phyloP scores from a whole-genome alignment of 2,113 vertebrate genomes.

The Plectropomus leopardus region DNA sequence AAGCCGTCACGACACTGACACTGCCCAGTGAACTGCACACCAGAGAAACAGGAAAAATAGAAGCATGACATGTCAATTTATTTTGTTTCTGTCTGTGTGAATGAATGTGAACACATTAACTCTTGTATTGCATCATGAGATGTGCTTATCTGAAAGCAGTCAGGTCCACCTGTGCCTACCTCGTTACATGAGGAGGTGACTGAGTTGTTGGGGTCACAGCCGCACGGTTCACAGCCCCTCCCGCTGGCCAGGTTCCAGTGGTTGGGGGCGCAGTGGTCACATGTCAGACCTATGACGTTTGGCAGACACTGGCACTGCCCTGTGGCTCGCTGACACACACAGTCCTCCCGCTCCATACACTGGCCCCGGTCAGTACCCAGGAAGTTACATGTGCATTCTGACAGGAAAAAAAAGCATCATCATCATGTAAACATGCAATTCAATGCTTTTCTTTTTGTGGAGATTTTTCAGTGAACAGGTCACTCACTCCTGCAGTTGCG shows the following conservation, averaged over 20 bases:
- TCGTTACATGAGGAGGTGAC: conserved; percentile 91
- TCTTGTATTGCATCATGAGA: neutral
- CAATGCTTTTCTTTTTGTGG: neutral
- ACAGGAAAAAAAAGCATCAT: neutral
- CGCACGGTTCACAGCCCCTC: conserved; percentile 90
- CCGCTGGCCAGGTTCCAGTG: conserved; percentile 94
- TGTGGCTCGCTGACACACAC: conserved; percentile 88
- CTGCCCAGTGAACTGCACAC: conserved; percentile 91
- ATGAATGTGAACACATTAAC: neutral
- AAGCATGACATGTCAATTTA: neutral
- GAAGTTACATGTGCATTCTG: conserved; percentile 94
- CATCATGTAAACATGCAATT: neutral
- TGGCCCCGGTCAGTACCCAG: conserved; percentile 90
- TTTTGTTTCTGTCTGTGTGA: neutral
- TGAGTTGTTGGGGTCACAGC: conserved; percentile 90
- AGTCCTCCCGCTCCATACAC: conserved; percentile 88
- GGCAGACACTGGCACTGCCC: conserved; percentile 95
- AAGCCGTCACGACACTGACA: conserved; percentile 95
- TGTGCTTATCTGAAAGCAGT: neutral
- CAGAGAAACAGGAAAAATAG: conserved; percentile 1
- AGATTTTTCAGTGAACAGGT: fast-evolving
- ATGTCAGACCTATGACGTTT: conserved; percentile 90
- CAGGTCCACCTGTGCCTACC: conserved; percentile 74
- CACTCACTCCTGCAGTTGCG: conserved; percentile 95
- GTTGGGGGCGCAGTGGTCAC: conserved; percentile 92